Base-by-base conservation (phyloP, 2,113 vertebrate genomes). In the Corapipo altera region DNA sequence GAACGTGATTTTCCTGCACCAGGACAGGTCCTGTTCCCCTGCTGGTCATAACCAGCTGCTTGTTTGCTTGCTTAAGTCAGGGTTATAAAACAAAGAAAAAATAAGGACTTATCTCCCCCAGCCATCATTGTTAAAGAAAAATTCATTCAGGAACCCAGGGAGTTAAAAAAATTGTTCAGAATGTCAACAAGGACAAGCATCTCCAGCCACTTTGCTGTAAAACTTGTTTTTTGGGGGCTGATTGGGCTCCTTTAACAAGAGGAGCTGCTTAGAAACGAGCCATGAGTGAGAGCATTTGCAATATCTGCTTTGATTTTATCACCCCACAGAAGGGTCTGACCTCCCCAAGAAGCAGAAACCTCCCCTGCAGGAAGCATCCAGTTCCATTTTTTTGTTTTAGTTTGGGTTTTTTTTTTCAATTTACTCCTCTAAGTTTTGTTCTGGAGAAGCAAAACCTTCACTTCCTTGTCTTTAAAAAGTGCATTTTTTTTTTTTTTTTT, bases 121-220 rank as follows among this genome's bases (percentile, higher is more conserved):
- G 74, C 26, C 58, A 93, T 93, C 91, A 2, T 12, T 52, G 74
- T n/a, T 33, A 59, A 51, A 72, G 69, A 81, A 66, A 75, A 75
- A 76, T 52, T 66, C 79, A 91, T 80, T 62, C 46, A 91, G 46
- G 43, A 88, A 51, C 43, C 57, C 37, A 71, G 5, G 57, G 41
- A 87, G 83, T 61, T 65, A 52, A 44, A 66, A 15, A 15, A 78
- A 90, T 67, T 2, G 57, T 28, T 95, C 49, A 19, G 65, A 55
- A 80, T 15, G 58, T 81, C 85, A 95, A 93, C 79, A 93, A 35
- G 66, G 20, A 9, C 71, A 23, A 71, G 69, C 62, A 80, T 93
- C 84, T 85, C 69, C 79, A 77, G 84, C 79, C 91, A 64, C 33
- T 81, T 17, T 46, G 91, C 91, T 85, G 88, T 77, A 85, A 81